phyloP scores from a whole-genome alignment of 1,140 invertebrate genomes.

The Manduca sexta region DNA sequence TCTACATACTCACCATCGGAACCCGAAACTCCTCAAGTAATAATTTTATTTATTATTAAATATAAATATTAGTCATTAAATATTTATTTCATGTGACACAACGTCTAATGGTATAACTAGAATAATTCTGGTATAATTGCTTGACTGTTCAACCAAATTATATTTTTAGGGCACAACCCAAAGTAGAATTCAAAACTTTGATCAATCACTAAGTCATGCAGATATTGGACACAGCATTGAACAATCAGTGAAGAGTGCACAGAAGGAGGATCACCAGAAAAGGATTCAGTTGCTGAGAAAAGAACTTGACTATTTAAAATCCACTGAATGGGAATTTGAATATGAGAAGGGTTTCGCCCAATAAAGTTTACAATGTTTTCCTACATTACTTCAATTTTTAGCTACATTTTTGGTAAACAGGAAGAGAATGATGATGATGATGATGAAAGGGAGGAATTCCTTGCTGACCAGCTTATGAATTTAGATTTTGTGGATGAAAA shows the following conservation, averaged over 20 bases:
- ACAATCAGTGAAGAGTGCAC: constrained; percentile 45
- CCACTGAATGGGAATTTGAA: constrained; percentile 82
- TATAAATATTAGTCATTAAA: no score
- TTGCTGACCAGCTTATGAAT: constrained; percentile 50
- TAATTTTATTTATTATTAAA: neutral
- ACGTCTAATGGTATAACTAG: no score
- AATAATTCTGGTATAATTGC: no score
- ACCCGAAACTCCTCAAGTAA: constrained; percentile 58
- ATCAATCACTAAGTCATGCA: constrained; percentile 50
- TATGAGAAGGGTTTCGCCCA: constrained; percentile 62
- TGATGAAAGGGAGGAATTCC: constrained; percentile 41
- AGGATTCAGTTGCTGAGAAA: constrained; percentile 77
- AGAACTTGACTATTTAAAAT: constrained; percentile 79
- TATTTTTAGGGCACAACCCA: constrained; percentile 40
- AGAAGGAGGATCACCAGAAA: constrained; percentile 73
- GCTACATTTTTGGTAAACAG: constrained; percentile 33
- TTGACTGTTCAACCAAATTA: no score
- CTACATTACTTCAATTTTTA: constrained; percentile 39
- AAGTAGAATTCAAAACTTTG: constrained; percentile 48
- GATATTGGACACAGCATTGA: constrained; percentile 49
- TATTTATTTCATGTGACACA: no score
- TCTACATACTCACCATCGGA: constrained; percentile 57
- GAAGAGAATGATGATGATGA: constrained; percentile 32
- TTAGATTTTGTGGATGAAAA: constrained; percentile 39
- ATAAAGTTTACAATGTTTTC: constrained; percentile 45